These are phyloP conservation scores for Smithornis capensis DNA, from an alignment of 2,113 vertebrate species.

Conservation along the genomic window DNA sequence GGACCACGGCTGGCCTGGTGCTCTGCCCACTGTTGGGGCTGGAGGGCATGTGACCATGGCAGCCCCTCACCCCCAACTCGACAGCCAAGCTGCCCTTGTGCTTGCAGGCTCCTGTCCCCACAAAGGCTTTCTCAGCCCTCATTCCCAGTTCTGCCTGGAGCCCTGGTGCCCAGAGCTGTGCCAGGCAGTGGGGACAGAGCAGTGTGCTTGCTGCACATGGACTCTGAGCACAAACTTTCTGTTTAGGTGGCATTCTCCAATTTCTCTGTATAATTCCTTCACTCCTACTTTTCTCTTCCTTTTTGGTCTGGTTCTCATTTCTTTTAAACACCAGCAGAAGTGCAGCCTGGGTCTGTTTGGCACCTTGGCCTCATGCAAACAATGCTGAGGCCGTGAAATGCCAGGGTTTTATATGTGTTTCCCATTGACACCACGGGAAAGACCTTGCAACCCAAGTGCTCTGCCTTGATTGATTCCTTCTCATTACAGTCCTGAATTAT, in stretches of 20 bases:
- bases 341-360: neutral
- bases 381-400: neutral
- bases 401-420: neutral
- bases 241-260: neutral
- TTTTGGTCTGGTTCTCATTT: neutral
- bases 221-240: neutral
- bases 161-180: neutral
- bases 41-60: fast-evolving
- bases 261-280: neutral
- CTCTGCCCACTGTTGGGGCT: neutral
- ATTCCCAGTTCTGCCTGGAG: neutral
- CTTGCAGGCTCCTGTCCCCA: neutral
- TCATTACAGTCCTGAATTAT: slow-evolving; percentile 58
- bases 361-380: neutral
- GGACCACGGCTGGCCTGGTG: neutral
- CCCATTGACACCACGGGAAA: neutral
- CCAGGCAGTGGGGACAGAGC: neutral
- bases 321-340: neutral
- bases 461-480: slow-evolving; percentile 6
- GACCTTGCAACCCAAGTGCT: neutral
- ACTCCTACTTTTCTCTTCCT: neutral
- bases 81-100: neutral
- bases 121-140: neutral
- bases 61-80: neutral
- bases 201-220: fast-evolving